Base-by-base conservation (phyloP, 2,797 vertebrate genomes). In the Sebastes hopkinsi region DNA sequence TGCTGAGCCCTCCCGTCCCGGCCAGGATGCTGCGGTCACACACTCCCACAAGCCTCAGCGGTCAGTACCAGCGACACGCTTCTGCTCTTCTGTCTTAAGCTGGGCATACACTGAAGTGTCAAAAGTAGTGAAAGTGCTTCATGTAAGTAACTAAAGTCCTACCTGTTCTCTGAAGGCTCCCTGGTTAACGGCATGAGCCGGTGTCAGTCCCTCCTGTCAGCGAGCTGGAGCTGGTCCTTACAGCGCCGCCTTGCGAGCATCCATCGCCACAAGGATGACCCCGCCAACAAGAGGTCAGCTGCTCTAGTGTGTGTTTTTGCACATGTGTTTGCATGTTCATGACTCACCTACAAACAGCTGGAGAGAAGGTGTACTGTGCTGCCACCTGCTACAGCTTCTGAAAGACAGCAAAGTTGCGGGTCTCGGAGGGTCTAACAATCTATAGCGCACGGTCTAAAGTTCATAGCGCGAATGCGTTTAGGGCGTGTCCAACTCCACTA, bases 201-300 rank as follows among this genome's bases (percentile, higher is more conserved):
- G 7, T 50, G 70, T 85, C 85, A 46, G 23, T 54, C 88, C 8
- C 58, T 73, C 18, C 64, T 75, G 30, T 70, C 89, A 4, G 59
- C 75, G 0, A 80, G 64, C 34, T 87, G 88, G 89, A 86, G 74
- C 27, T 88, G 82, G 75, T 72, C 85, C 10, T 65, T 88, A 56
- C 20, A 72, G 22, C 71, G 54, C n/a, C 67, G 29, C 13, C 46
- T 75, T 50, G 18, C 65, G 10, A 61, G 20, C 56, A 46, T 42
- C 56, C 69, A 61, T 38, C 27, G 7, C 3, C 76, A 77, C 74
- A 82, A 71, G 9, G 82, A 88, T 0, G 89, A 84, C 23, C 65
- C 75, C 3, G 59, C 34, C 30, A 84, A n/a, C 76, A 90, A 87
- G 59, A 92, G 89, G 92, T 93, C 61, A 81, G 82, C 65, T 67